Evolutionary conservation across 2,888 invertebrate species (phyloP).

Genomic region (Noctua comes): DNA sequence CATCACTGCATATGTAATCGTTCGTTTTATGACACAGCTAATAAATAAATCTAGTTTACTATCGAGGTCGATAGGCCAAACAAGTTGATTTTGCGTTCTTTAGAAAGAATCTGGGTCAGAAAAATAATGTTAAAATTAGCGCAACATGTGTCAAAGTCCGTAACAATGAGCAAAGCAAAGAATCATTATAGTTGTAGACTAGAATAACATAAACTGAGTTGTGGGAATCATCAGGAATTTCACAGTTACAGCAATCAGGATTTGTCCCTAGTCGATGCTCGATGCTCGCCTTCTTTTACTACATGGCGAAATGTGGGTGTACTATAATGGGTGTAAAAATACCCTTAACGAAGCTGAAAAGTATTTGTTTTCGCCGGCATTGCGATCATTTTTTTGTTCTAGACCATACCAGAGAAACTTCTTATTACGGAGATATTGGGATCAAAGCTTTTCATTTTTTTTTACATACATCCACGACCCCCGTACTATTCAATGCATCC

Average conservation of each 20-base stretch:
- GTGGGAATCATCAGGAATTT: neutral
- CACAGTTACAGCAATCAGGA: neutral
- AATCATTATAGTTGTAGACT: neutral
- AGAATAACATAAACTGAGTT: neutral
- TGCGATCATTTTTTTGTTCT: too few relatives aligned
- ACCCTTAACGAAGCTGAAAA: too few relatives aligned
- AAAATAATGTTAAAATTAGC: constrained; percentile 6
- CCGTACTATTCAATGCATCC: too few relatives aligned
- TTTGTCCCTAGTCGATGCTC: neutral
- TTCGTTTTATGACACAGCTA: constrained; percentile 1
- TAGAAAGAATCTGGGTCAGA: constrained; percentile 30
- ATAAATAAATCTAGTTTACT: neutral
- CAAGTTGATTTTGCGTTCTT: neutral
- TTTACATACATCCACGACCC: too few relatives aligned
- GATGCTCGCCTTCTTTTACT: neutral
- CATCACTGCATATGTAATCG: neutral
- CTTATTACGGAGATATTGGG: too few relatives aligned
- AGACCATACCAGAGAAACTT: too few relatives aligned
- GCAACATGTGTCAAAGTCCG: neutral
- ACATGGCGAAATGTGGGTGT: too few relatives aligned
- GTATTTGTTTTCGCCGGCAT: too few relatives aligned
- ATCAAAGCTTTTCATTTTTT: too few relatives aligned
- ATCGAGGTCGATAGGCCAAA: constrained; percentile 9
- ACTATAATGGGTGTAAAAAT: too few relatives aligned
- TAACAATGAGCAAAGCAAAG: neutral